Conservation (phyloP, 2,888 invertebrate genomes). For the Hermaeophaga mercurialis region DNA sequence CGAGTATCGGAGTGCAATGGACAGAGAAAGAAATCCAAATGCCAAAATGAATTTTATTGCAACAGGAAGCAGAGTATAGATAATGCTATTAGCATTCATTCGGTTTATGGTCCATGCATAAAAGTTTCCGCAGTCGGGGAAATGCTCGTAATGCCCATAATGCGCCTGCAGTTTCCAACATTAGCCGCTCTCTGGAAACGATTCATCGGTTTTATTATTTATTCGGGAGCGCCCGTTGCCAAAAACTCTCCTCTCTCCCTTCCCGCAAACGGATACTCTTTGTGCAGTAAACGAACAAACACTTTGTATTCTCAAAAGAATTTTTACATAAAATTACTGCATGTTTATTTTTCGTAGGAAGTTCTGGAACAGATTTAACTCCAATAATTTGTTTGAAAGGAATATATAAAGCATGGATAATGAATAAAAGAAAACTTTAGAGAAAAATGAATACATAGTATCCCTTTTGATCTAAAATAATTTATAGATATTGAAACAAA, state of each 20-base stretch:
- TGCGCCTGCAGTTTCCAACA: constrained; percentile 27
- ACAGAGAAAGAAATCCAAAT: constrained; percentile 11
- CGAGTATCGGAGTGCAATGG: neutral
- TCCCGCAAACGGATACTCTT: neutral
- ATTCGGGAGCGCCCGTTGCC: constrained; percentile 16
- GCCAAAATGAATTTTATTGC: constrained; percentile 48
- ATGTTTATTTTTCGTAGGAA: too few species aligned
- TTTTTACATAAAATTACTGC: constrained; percentile 6
- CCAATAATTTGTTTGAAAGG: too few species aligned
- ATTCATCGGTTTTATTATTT: constrained; percentile 43
- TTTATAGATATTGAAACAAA: too few species aligned
- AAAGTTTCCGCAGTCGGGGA: constrained; percentile 58
- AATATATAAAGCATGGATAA: too few species aligned
- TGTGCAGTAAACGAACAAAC: constrained; percentile 7
- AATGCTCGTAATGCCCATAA: constrained; percentile 49
- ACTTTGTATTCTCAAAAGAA: constrained; percentile 5
- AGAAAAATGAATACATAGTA: too few species aligned
- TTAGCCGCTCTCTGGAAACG: constrained; percentile 38
- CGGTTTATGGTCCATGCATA: constrained; percentile 66
- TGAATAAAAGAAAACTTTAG: too few species aligned
- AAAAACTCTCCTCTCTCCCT: neutral
- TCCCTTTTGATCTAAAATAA: too few species aligned
- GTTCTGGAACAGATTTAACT: too few species aligned
- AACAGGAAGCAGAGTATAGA: constrained; percentile 57
- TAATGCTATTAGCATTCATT: constrained; percentile 66